Percentiles rank a stretch among this genome's conserved stretches.
Evolutionary conservation across 2,797 vertebrate genomes (phyloP).

Genomic region (Intellagama lesueurii): DNA sequence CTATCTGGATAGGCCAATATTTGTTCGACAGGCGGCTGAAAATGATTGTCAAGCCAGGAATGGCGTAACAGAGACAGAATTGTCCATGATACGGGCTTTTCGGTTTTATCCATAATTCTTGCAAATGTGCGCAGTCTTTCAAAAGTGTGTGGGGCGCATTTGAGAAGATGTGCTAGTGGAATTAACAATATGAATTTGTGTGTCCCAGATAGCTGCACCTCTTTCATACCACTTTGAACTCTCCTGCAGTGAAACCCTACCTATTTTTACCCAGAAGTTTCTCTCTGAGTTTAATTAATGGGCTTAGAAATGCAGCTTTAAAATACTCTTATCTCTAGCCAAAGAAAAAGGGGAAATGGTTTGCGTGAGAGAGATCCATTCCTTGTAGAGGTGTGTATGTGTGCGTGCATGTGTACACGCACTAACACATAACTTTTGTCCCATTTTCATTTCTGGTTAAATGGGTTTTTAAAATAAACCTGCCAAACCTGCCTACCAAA

Average conservation of each 20-base stretch:
- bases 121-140: background rate
- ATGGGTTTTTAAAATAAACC: background rate
- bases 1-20: background rate
- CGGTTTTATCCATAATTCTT: background rate
- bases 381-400: background rate
- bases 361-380: background rate
- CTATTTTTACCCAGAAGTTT: background rate
- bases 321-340: background rate
- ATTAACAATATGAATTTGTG: background rate
- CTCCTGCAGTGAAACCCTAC: background rate
- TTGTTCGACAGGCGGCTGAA: background rate
- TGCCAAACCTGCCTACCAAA: background rate
- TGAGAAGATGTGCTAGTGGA: background rate
- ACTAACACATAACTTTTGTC: background rate
- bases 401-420: background rate
- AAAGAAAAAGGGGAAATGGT: background rate
- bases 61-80: rapidly evolving
- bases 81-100: background rate
- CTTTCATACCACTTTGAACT: slow-evolving; percentile 2
- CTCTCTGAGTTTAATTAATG: no score
- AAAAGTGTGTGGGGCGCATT: background rate
- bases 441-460: background rate
- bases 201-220: background rate
- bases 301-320: background rate
- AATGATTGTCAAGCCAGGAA: background rate